phyloP scores from a whole-genome alignment of 2,888 invertebrate genomes.

The Pantelozetes paolii region DNA sequence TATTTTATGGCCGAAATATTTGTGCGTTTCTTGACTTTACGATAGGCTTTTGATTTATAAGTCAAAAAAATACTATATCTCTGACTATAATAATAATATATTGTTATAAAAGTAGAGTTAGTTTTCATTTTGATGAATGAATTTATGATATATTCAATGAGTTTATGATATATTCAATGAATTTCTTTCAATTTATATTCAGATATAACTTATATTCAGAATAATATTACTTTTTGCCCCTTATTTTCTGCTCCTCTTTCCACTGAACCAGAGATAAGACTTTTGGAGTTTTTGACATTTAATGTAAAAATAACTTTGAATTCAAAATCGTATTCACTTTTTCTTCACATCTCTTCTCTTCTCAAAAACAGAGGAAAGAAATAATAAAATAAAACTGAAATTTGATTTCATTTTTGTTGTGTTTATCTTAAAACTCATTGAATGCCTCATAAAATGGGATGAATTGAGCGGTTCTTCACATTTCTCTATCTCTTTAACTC shows the following conservation, averaged over 20 bases:
- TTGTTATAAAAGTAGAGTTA: background rate
- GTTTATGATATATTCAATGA: slow-evolving; percentile 13
- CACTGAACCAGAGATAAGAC: background rate
- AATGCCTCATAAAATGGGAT: slow-evolving; percentile 3
- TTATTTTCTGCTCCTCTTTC: background rate
- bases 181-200: slow-evolving; percentile 24
- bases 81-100: background rate
- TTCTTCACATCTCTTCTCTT: background rate
- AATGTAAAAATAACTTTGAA: slow-evolving; percentile 1
- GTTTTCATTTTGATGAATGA: background rate
- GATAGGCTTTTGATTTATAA: background rate
- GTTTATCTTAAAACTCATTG: slow-evolving; percentile 5
- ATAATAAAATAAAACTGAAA: background rate
- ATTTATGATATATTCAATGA: slow-evolving; percentile 13
- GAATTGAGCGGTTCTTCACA: background rate
- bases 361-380: background rate
- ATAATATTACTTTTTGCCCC: background rate
- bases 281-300: background rate
- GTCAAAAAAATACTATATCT: too few relatives aligned
- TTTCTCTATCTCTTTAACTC: background rate
- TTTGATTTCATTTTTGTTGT: background rate
- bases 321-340: background rate
- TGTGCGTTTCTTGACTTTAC: background rate
- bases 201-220: background rate
- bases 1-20: background rate